Percentiles rank a stretch among this genome's conserved stretches.
phyloP scores from a whole-genome alignment of 2,888 invertebrate species.

The Rotaria socialis region DNA sequence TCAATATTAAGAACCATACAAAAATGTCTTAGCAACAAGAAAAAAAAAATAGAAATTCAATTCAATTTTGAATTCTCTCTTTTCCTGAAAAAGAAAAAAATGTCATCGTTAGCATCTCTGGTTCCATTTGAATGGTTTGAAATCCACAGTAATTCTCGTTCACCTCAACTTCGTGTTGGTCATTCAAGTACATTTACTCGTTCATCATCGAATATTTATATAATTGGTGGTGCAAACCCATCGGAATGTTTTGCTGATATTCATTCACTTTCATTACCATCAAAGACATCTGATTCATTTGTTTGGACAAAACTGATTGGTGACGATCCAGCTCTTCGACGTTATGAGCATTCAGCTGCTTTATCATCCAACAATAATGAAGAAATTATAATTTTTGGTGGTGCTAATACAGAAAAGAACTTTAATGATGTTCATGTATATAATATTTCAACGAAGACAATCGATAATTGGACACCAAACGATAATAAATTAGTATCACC shows the following conservation, averaged over 20 bases:
- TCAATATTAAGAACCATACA: neutral
- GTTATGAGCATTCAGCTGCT: slow-evolving; percentile 58
- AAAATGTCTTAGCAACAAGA: neutral
- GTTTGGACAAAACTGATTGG: slow-evolving; percentile 55
- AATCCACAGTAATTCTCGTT: slow-evolving; percentile 10
- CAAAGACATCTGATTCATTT: slow-evolving; percentile 51
- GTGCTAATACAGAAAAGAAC: slow-evolving; percentile 56
- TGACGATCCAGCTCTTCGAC: slow-evolving; percentile 27
- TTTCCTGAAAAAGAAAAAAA: neutral
- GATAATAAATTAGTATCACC: slow-evolving; percentile 52
- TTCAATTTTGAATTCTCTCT: neutral
- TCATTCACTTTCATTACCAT: slow-evolving; percentile 48
- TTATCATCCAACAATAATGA: slow-evolving; percentile 50
- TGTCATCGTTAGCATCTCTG: neutral
- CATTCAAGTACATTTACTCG: neutral
- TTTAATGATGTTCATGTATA: slow-evolving; percentile 56
- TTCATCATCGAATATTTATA: slow-evolving; percentile 49
- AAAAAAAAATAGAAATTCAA: neutral
- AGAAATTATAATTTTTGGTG: slow-evolving; percentile 57
- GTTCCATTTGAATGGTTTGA: slow-evolving; percentile 13
- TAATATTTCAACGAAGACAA: slow-evolving; percentile 51
- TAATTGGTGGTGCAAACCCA: slow-evolving; percentile 60
- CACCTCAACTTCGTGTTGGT: slow-evolving; percentile 2
- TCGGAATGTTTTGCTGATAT: slow-evolving; percentile 56
- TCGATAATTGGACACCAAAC: slow-evolving; percentile 50